Percentiles rank a stretch among this genome's conserved stretches.
phyloP scores from a whole-genome alignment of 2,888 invertebrate genomes.

The Drosophila mimetica region DNA sequence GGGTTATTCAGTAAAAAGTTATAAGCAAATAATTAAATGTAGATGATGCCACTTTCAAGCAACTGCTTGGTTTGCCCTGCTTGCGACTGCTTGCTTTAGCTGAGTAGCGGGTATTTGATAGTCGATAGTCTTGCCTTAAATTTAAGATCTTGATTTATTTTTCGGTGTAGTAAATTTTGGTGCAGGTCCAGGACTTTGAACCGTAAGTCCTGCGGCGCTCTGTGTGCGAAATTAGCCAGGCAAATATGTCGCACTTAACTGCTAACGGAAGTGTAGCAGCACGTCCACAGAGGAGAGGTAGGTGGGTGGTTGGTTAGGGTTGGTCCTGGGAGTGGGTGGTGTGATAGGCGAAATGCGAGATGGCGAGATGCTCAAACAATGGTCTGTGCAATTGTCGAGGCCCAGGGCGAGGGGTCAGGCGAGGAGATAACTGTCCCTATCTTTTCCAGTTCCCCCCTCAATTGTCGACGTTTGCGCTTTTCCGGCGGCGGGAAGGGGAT shows the following conservation, averaged over 20 bases:
- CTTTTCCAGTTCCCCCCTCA: slow-evolving; percentile 33
- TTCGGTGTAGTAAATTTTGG: slow-evolving; percentile 5
- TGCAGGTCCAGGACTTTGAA: slow-evolving; percentile 56
- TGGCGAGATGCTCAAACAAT: slow-evolving; percentile 38
- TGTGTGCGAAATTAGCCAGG: slow-evolving; percentile 72
- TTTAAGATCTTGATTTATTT: background rate
- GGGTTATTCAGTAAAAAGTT: no score
- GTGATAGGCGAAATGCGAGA: slow-evolving; percentile 14
- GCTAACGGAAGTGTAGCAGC: slow-evolving; percentile 68
- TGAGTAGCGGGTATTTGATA: no score
- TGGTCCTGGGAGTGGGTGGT: slow-evolving; percentile 5
- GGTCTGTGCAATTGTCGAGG: slow-evolving; percentile 64
- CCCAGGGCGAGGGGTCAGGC: slow-evolving; percentile 40
- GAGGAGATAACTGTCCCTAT: slow-evolving; percentile 29
- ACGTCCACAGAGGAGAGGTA: slow-evolving; percentile 23
- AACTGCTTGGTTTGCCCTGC: no score
- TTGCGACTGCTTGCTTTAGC: no score
- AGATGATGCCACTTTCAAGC: no score
- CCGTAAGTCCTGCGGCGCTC: slow-evolving; percentile 62
- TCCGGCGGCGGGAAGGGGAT: slow-evolving; percentile 23
- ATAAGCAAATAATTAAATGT: no score
- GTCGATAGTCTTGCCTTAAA: no score
- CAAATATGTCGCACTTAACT: slow-evolving; percentile 79
- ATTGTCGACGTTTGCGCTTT: slow-evolving; percentile 80
- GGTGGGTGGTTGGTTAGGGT: background rate